Conservation (phyloP, 2,888 invertebrate species). For the Lottia scabra region DNA sequence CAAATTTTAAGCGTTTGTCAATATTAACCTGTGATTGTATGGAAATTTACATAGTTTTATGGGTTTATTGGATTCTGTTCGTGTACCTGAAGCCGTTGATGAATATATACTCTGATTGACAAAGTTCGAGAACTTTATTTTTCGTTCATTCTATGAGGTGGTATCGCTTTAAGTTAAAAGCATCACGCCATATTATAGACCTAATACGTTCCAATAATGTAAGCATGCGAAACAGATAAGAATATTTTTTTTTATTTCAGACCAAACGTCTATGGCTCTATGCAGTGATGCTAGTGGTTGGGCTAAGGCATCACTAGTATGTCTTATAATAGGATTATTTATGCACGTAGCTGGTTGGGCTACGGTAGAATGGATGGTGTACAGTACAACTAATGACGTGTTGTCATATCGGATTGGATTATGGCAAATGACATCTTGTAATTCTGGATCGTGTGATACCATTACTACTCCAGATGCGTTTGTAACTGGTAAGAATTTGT, state of each 20-base stretch:
- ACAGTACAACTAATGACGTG: constrained; percentile 34
- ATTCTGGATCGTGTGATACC: constrained; percentile 19
- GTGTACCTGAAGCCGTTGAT: too few relatives aligned
- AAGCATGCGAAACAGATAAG: too few relatives aligned
- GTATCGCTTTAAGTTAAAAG: too few relatives aligned
- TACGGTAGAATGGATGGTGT: constrained; percentile 45
- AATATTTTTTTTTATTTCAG: not conserved
- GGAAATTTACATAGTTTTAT: too few relatives aligned
- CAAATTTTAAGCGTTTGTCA: too few relatives aligned
- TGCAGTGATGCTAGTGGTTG: constrained; percentile 42
- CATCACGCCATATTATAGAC: too few relatives aligned
- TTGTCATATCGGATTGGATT: constrained; percentile 37
- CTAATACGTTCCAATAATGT: too few relatives aligned
- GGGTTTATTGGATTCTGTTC: too few relatives aligned
- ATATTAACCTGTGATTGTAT: too few relatives aligned
- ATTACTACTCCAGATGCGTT: not conserved
- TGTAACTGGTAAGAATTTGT: not conserved
- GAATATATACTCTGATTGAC: too few relatives aligned
- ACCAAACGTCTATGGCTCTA: not conserved
- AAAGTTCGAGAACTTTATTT: too few relatives aligned
- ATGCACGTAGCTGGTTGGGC: constrained; percentile 47
- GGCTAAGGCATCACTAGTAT: constrained; percentile 44
- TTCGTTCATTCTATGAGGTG: too few relatives aligned
- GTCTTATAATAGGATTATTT: constrained; percentile 32
- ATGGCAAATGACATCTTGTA: constrained; percentile 40